Evolutionary conservation across 2,113 vertebrate species (phyloP).

Genomic region (Pelmatolapia mariae): DNA sequence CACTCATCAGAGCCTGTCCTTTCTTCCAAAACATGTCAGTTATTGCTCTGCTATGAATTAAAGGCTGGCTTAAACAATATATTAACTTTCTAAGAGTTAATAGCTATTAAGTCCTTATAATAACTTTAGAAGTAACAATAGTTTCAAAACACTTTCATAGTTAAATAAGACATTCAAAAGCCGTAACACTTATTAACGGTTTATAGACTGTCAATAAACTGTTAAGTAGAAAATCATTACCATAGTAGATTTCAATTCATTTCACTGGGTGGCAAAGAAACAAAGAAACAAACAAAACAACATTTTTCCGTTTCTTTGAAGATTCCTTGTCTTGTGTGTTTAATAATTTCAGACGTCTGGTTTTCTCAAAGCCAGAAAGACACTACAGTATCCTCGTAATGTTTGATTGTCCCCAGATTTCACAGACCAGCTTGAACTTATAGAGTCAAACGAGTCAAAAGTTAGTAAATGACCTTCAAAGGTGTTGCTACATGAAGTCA

Average conservation of each 20-base stretch:
- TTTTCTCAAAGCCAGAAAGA: background rate
- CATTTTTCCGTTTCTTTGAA: background rate
- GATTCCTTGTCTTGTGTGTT: accelerated
- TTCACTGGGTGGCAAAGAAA: background rate
- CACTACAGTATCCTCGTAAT: background rate
- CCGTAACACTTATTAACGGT: background rate
- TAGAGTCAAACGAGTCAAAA: background rate
- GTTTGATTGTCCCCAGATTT: background rate
- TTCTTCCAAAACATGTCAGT: background rate
- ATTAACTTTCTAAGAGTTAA: background rate
- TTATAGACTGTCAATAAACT: background rate
- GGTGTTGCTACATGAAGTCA: background rate
- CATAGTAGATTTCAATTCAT: background rate
- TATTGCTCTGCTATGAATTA: background rate
- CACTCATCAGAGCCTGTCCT: background rate
- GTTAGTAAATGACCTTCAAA: background rate
- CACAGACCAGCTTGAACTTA: background rate
- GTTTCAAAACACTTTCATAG: too few species aligned
- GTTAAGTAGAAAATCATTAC: background rate
- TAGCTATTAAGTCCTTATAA: background rate
- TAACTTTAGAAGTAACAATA: too few species aligned
- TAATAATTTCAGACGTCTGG: background rate
- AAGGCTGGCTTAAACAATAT: background rate
- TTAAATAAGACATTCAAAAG: too few species aligned
- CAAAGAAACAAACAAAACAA: background rate